Base-by-base conservation (phyloP, 2,113 vertebrate genomes). In the Origma solitaria region DNA sequence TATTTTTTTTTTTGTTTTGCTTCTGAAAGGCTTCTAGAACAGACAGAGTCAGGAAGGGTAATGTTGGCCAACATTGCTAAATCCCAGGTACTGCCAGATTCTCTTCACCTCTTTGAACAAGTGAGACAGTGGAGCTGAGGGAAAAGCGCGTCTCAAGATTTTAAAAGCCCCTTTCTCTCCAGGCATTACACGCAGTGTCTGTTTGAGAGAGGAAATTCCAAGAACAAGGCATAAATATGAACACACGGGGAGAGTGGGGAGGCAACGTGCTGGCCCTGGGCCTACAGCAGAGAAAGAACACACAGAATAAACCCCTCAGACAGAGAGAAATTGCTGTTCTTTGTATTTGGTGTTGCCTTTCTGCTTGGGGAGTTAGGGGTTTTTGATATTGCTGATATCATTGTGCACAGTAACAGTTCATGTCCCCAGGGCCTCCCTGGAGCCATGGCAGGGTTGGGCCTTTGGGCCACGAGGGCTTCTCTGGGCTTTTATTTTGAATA, bases 21-120 rank as follows among this genome's bases (percentile, higher is more conserved):
- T 84, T 71, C 38, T 68, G 47, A 44, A 56, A 62, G 60, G 23
- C 61, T 10, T 68, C 65, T 24, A n/a, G 65, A 76, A 76, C 51
- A 69, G 73, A 35, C 27, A 72, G 56, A 61, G n/a, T 60, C 44
- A 54, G 11, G 23, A 33, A 71, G n/a, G 19, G 24, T 6, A 15
- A 13, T 1, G 0, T 14, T 44, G 61, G 19, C 38, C 70, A 71
- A 2, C 1, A 0, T 24, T 75, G 72, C 42, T 58, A 45, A 75
- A 57, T 70, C 19, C 57, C 16, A 70, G 13, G 6, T 38, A 18
- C 6, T 87, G 81, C 40, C 65, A 64, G n/a, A 68, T 87, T 87
- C 24, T 64, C 27, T 53, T 84, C 44, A 30, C 9, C 16, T 54
- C 78, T 82, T 54, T 28, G 42, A 92, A 78, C 25, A 53, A 64